Evolutionary conservation across 2,888 invertebrate species (phyloP).

Genomic region (Sphaerophoria taeniata): DNA sequence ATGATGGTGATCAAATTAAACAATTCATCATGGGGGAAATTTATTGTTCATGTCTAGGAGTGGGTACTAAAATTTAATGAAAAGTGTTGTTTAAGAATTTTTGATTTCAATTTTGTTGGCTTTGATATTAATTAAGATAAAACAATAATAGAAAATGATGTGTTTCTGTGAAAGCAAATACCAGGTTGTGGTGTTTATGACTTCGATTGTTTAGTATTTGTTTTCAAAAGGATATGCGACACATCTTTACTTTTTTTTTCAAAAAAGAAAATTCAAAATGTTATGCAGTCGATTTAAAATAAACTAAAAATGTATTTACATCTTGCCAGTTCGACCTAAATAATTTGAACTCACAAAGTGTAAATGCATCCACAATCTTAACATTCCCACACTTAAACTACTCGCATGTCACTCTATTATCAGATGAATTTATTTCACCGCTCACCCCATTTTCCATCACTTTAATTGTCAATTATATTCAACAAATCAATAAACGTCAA

Average conservation of each 20-base stretch:
- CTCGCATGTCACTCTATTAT: conserved; percentile 17
- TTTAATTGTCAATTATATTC: conserved; percentile 60
- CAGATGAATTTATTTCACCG: conserved; percentile 18
- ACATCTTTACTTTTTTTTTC: neutral
- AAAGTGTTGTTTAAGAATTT: no score
- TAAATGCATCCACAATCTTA: conserved; percentile 8
- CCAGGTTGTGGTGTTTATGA: no score
- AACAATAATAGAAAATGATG: no score
- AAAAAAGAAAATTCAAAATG: neutral
- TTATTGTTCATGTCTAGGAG: neutral
- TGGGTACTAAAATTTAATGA: no score
- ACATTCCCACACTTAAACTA: conserved; percentile 34
- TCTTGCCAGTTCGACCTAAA: conserved; percentile 20
- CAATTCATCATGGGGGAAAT: neutral
- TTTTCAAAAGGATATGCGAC: no score
- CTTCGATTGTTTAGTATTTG: no score
- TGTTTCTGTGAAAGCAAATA: no score
- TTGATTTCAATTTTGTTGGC: no score
- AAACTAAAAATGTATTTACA: neutral
- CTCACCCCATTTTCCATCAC: conserved; percentile 6
- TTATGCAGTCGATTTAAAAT: neutral
- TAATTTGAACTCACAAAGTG: conserved; percentile 14
- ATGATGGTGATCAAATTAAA: conserved; percentile 11
- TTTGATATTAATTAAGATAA: no score
- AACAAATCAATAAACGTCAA: conserved; percentile 69